These are phyloP conservation scores for Prosopocoilus inquinatus DNA, from an alignment of 2,888 invertebrate species.

Conservation along the genomic window DNA sequence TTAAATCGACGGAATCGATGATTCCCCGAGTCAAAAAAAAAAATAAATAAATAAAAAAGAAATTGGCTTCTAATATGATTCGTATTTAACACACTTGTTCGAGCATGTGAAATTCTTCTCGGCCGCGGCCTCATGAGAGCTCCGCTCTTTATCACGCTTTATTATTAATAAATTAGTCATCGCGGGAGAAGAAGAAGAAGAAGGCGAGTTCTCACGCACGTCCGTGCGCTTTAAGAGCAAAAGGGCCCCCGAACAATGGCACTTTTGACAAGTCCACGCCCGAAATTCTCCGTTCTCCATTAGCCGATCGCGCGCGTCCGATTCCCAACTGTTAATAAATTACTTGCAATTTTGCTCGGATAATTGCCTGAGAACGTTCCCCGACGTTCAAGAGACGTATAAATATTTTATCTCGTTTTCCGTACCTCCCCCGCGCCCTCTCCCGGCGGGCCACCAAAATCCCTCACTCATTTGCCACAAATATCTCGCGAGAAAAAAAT, in stretches of 20 bases:
- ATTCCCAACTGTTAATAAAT: constrained; percentile 28
- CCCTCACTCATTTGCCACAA: too few relatives aligned
- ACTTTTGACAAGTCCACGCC: constrained; percentile 46
- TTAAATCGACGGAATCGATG: too few relatives aligned
- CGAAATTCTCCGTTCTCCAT: constrained; percentile 33
- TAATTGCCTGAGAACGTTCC: constrained; percentile 29
- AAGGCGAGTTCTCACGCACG: constrained; percentile 16
- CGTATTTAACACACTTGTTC: too few relatives aligned
- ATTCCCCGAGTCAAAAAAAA: too few relatives aligned
- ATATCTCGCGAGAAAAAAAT: too few relatives aligned
- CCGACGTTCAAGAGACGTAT: constrained; percentile 6
- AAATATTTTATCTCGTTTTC: constrained; percentile 2
- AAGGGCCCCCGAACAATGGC: constrained; percentile 20
- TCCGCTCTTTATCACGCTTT: too few relatives aligned
- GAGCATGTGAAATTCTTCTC: too few relatives aligned
- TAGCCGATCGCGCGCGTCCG: constrained; percentile 25
- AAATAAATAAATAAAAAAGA: too few relatives aligned
- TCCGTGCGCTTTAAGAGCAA: constrained; percentile 11
- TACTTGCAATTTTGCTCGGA: constrained; percentile 29
- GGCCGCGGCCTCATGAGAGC: too few relatives aligned
- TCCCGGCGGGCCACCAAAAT: too few relatives aligned
- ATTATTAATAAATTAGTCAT: not conserved
- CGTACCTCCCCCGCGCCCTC: not conserved
- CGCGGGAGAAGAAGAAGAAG: constrained; percentile 4
- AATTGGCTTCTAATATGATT: too few relatives aligned